These are phyloP conservation scores for Mylabris sibirica DNA, from an alignment of 2,888 invertebrate genomes.

Conservation along the genomic window DNA sequence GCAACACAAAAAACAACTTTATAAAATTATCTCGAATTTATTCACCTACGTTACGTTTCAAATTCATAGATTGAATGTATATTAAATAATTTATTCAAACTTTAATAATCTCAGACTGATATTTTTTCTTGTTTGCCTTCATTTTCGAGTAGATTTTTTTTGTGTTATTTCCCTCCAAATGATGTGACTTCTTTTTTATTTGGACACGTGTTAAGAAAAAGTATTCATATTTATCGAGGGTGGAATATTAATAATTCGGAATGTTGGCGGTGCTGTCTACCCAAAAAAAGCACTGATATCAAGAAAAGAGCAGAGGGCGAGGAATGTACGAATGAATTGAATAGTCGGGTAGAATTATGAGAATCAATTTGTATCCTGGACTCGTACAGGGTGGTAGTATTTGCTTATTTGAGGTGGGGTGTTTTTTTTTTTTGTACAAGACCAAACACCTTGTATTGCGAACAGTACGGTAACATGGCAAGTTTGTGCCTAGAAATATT, in stretches of 20 bases:
- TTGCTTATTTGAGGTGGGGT: no score
- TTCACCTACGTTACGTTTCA: no score
- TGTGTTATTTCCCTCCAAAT: not conserved
- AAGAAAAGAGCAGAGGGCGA: not conserved
- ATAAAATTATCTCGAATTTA: not conserved
- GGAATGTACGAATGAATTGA: not conserved
- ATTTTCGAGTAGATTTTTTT: not conserved
- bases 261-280: not conserved
- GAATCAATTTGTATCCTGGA: not conserved
- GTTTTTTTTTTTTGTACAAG: no score
- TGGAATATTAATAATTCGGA: not conserved
- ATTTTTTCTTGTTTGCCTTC: not conserved
- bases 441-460: no score
- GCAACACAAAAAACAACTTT: not conserved
- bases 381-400: no score
- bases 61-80: no score
- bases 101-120: conserved; percentile 1
- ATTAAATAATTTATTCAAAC: not conserved
- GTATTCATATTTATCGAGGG: not conserved
- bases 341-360: not conserved
- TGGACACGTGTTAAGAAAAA: not conserved
- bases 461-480: no score
- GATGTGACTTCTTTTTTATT: not conserved
- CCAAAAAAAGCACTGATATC: not conserved
- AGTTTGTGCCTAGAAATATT: no score